A percentile compares a stretch with the other conserved stretches of the same genome.
phyloP scores from a whole-genome alignment of 2,888 invertebrate genomes.

The Amiota mariae region DNA sequence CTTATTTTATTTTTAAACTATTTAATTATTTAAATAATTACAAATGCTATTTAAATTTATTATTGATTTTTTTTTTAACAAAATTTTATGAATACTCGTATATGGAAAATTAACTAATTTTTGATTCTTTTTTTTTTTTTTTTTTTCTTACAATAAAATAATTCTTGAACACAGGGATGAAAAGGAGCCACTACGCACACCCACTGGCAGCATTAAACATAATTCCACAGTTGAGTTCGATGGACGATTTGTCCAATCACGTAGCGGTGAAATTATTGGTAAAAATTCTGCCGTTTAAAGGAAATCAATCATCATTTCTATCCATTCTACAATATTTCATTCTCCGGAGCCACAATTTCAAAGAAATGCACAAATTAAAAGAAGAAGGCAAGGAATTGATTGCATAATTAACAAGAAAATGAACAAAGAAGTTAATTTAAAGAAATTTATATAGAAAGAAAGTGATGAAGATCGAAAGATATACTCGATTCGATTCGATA shows the following conservation, averaged over 20 bases:
- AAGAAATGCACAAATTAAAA: no score
- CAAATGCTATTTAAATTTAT: no score
- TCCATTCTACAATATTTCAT: no score
- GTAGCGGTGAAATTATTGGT: constrained; percentile 88
- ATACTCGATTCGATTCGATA: no score
- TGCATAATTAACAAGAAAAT: no score
- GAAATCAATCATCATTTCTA: no score
- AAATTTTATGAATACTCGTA: not conserved
- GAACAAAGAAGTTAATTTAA: no score
- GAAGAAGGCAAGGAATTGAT: no score
- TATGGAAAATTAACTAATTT: not conserved
- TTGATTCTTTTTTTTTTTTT: constrained; percentile 3
- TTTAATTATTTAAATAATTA: no score
- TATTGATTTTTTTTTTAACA: not conserved
- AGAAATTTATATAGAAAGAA: no score
- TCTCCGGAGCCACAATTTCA: no score
- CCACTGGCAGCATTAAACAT: constrained; percentile 79
- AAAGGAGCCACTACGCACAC: constrained; percentile 82
- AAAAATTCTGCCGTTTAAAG: constrained; percentile 88
- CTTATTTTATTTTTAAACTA: constrained; percentile 6
- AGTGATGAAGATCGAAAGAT: no score
- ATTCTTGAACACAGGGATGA: constrained; percentile 80
- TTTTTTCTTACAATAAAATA: not conserved
- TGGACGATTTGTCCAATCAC: constrained; percentile 86
- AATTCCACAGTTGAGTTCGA: constrained; percentile 88